A percentile compares a stretch with the other conserved stretches of the same genome.
Evolutionary conservation across 2,113 vertebrate species (phyloP).

Genomic region (Ciconia maguari): DNA sequence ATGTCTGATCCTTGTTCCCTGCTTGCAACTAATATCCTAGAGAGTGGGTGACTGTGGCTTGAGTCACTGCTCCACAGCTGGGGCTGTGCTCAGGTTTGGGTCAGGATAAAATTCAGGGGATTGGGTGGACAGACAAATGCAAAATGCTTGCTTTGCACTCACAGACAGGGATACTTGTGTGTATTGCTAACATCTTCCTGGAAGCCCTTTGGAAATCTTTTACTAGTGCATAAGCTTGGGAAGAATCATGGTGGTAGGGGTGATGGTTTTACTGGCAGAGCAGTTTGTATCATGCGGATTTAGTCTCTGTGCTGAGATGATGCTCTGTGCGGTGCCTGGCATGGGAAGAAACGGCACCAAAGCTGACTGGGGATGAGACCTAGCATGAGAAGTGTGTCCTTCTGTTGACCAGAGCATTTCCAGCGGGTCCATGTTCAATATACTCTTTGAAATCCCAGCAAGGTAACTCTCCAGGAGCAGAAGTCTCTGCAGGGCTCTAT

Average conservation of each 20-base stretch:
- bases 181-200: background rate
- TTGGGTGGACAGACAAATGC: too few species aligned
- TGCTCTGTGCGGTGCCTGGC: background rate
- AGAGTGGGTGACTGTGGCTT: accelerated
- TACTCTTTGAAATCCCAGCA: background rate
- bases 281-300: background rate
- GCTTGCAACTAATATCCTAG: background rate
- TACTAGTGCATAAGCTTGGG: accelerated
- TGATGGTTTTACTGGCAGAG: background rate
- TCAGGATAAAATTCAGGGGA: background rate
- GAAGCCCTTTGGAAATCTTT: background rate
- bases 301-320: background rate
- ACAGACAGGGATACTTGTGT: accelerated
- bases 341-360: too few species aligned
- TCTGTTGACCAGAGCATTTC: accelerated
- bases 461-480: background rate
- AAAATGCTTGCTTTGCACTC: background rate
- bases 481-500: background rate
- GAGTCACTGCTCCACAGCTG: background rate
- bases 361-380: accelerated
- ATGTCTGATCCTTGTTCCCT: background rate
- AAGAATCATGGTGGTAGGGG: background rate
- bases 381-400: background rate
- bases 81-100: background rate
- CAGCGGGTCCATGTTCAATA: background rate